These are phyloP conservation scores for Chlorops oryzae DNA, from an alignment of 1,140 invertebrate genomes.

Conservation along the genomic window DNA sequence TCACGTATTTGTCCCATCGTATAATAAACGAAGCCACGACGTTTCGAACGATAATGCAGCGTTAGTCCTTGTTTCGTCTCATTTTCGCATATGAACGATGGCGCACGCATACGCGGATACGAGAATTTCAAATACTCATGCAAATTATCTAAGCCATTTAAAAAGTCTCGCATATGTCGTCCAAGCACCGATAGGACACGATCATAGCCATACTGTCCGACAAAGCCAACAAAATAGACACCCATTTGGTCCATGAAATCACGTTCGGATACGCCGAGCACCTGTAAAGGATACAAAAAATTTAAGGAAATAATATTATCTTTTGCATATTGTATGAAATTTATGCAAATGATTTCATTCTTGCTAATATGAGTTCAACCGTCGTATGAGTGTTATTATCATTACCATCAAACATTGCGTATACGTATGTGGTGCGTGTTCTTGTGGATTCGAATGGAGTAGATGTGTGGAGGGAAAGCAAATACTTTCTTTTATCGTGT, in stretches of 20 bases:
- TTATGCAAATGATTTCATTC: too few relatives aligned
- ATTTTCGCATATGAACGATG: constrained; percentile 94
- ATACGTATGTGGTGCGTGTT: too few relatives aligned
- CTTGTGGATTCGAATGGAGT: too few relatives aligned
- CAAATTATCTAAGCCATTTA: constrained; percentile 93
- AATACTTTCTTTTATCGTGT: too few relatives aligned
- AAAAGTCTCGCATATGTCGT: constrained; percentile 88
- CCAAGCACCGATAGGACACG: constrained; percentile 82
- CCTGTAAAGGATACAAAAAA: too few relatives aligned
- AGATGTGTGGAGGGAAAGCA: too few relatives aligned
- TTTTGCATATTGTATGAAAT: neutral
- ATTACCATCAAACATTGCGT: too few relatives aligned
- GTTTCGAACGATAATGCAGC: constrained; percentile 87
- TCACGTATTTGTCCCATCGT: constrained; percentile 94
- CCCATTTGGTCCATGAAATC: constrained; percentile 90
- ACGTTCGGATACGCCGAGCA: constrained; percentile 73
- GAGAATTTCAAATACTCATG: constrained; percentile 97
- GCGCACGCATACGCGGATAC: constrained; percentile 84
- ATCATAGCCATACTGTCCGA: constrained; percentile 94
- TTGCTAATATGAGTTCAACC: too few relatives aligned
- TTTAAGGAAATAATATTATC: neutral
- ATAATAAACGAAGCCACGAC: constrained; percentile 90
- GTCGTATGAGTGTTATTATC: too few relatives aligned
- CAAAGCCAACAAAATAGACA: constrained; percentile 81
- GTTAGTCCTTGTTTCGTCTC: constrained; percentile 86